Evolutionary conservation across 2,888 invertebrate genomes (phyloP).

Genomic region (Tachina fera): DNA sequence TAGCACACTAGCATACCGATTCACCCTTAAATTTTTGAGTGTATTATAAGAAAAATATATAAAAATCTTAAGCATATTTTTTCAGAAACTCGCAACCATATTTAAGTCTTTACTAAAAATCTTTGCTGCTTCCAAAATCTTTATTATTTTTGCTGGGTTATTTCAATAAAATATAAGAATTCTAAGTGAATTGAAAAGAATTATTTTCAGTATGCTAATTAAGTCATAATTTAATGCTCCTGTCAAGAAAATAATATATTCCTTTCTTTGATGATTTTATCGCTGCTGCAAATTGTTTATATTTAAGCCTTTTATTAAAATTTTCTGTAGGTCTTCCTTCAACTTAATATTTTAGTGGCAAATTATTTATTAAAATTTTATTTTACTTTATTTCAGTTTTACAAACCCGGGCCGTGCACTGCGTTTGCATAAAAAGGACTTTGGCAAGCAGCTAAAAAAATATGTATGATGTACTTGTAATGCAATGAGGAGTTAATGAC

Average conservation of each 20-base stretch:
- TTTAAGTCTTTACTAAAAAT: too few relatives aligned
- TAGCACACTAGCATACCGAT: too few relatives aligned
- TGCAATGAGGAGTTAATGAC: conserved; percentile 71
- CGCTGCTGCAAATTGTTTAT: neutral
- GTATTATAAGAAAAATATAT: too few relatives aligned
- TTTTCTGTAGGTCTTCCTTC: neutral
- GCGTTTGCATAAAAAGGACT: neutral
- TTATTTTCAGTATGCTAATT: neutral
- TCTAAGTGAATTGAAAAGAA: too few relatives aligned
- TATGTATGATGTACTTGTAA: conserved; percentile 24
- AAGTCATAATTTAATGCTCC: neutral
- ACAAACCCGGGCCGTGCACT: neutral
- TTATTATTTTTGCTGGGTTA: too few relatives aligned
- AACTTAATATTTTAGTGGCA: neutral
- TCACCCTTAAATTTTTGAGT: too few relatives aligned
- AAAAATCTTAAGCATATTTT: too few relatives aligned
- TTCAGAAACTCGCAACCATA: too few relatives aligned
- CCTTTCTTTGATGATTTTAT: neutral
- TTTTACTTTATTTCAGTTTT: conserved; percentile 18
- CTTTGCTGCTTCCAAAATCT: too few relatives aligned
- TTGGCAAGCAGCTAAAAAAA: neutral
- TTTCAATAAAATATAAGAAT: too few relatives aligned
- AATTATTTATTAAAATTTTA: conserved; percentile 10
- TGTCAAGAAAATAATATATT: neutral
- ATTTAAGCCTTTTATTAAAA: neutral